Base-by-base conservation (phyloP, 2,888 invertebrate genomes). In the Conomelus anceps region DNA sequence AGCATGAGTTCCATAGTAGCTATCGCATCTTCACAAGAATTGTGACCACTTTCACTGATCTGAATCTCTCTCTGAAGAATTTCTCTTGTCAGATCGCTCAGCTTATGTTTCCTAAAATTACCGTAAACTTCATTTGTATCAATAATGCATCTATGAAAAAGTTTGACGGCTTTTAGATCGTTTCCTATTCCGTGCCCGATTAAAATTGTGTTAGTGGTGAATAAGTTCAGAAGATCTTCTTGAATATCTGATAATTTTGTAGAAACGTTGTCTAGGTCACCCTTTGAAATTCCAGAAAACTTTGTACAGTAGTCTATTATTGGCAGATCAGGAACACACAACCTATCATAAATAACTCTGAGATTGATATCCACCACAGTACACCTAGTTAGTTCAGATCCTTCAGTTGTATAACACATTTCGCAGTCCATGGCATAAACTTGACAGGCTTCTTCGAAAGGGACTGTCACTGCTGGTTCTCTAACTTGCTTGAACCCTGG, bases 181-280 rank as follows among this genome's bases (percentile, higher is more conserved):
- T 98, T 98, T 93, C 99, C 99, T 92, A 99, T 95, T 94, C 98
- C 98, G 93, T 99, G 99, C 0, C 99, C 99, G 91, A 99, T 96
- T 22, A 99, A 94, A 92, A 99, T 98, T 20, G 99, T 98, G 93
- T 97, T 96, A 90, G 96, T 96, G 92, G 96, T 97, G 93, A 99
- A 97, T 95, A 98, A 95, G 91, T 97, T 96, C 91, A 99, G 95
- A 89, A 99, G 94, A 85, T 97, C 97, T 17, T 98, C 97, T 94
- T 99, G 99, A 17, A 98, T 97, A 92, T 98, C 97, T 89, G 96
- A 93, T 88, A 98, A 94, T 87, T 96, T 96, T 20, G 97, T 97
- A 87, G 95, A 96, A 7, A 98, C 98, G 91, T 95, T 95, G 90
- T 95, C 94, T 94, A 99, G 95, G 93, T 97, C 96, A 91, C 97